Percentiles rank a stretch among this genome's conserved stretches.
phyloP scores from a whole-genome alignment of 2,888 invertebrate species.

The Oscheius sp. region DNA sequence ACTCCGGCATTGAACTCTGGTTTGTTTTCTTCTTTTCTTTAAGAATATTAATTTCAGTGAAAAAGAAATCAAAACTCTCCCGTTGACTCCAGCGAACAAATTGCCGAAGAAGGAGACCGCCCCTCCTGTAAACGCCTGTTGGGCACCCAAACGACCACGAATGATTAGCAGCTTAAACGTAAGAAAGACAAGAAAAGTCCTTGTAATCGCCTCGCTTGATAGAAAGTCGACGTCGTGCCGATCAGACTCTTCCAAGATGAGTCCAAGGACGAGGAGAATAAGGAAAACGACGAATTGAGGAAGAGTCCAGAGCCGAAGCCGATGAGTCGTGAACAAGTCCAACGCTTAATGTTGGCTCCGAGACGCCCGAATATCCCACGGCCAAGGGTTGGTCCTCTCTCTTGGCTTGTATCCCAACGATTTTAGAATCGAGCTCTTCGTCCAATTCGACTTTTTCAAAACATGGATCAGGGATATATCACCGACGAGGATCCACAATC shows the following conservation, averaged over 20 bases:
- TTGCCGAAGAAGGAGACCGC: no score
- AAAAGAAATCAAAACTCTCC: no score
- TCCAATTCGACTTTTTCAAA: constrained; percentile 5
- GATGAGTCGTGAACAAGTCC: background rate
- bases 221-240: constrained; percentile 1
- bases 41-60: background rate
- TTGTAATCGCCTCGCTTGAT: background rate
- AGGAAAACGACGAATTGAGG: background rate
- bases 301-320: background rate
- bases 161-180: constrained; percentile 10
- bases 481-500: background rate
- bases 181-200: background rate
- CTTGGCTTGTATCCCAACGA: background rate
- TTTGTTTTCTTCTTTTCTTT: background rate
- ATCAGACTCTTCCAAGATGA: background rate
- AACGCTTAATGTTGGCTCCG: constrained; percentile 1
- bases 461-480: background rate
- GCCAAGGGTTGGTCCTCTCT: background rate
- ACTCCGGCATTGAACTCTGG: background rate
- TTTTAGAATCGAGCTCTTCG: background rate
- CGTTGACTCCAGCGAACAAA: no score
- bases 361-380: background rate
- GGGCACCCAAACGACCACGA: constrained; percentile 2
- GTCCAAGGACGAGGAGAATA: background rate
- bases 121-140: background rate